Evolutionary conservation across 2,888 invertebrate species (phyloP), one percentile per base, ranked within the genome.

Genomic region (Philhelius pedissequus): DNA sequence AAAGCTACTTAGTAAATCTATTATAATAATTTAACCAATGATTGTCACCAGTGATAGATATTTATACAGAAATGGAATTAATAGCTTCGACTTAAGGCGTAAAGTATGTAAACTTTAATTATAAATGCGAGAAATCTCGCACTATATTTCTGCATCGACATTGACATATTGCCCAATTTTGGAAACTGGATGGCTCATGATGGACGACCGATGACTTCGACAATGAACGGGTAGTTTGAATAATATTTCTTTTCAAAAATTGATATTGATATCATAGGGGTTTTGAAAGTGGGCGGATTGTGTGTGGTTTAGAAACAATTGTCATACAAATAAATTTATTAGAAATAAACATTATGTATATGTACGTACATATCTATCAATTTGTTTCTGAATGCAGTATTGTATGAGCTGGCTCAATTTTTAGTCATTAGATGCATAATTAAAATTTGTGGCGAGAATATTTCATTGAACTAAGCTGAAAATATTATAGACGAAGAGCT

Each of bases 121-220:
- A 82, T 66, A 82, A 68, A 82, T 77, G 77, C 77, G 66, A 82
- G 48, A 71, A 68, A 68, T 77, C 66, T 71, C 64, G 30, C 70
- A 56, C 76, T 76, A 66, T 76, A 45, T 32, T 50, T 71, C 54
- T 68, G 43, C 68, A 62, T 60, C 60, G 77, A 77, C 82, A 77
- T 62, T 73, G 81, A 77, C 68, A 73, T 25, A 58, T 68, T 82
- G 35, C 2, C 81, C 81, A 77, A 73, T 71, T 82, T 77, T 73
- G 77, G 77, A 82, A 75, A 81, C 81, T 81, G 15, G 76, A 64
- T 81, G 62, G 56, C 18, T 69, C 64, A 48, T 30, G 56, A 40
- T 66, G 62, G 38, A 80, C 76, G 64, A 71, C 43, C 50, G 58
- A 50, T n/a, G 66, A 43, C 60, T 68, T 38, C 45, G 18, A 35